These are phyloP conservation scores for Amaurobius ferox DNA, from an alignment of 2,888 invertebrate genomes.

Conservation along the genomic window DNA sequence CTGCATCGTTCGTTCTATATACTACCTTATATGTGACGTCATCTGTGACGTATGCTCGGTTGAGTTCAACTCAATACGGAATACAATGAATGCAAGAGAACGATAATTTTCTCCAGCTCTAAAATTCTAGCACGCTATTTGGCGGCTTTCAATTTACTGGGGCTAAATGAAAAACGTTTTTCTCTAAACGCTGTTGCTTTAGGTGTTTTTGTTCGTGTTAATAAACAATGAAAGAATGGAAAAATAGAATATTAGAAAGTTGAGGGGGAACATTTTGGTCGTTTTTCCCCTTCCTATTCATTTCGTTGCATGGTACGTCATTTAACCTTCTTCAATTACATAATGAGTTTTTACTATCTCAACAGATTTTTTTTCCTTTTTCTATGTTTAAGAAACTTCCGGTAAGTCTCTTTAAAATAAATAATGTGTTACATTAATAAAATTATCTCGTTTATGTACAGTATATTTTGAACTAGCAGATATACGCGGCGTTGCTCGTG, in stretches of 20 bases:
- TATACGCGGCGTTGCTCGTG: too few species aligned
- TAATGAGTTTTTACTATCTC: too few species aligned
- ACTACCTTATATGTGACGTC: slow-evolving; percentile 49
- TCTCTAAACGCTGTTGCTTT: background rate
- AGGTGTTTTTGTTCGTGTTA: slow-evolving; percentile 31
- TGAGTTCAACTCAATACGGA: background rate
- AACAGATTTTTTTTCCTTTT: too few species aligned
- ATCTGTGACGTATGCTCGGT: slow-evolving; percentile 33
- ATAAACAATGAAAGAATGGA: slow-evolving; percentile 24
- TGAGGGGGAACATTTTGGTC: background rate
- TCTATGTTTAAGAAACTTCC: too few species aligned
- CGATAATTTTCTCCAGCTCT: background rate
- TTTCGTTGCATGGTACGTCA: background rate
- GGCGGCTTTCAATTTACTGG: background rate
- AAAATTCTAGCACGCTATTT: background rate
- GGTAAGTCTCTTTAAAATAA: too few species aligned
- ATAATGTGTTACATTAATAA: too few species aligned
- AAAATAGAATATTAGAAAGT: background rate
- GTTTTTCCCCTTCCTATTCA: slow-evolving; percentile 5
- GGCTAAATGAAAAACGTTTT: background rate
- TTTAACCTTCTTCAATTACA: background rate
- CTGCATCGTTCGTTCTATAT: slow-evolving; percentile 51
- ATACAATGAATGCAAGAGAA: slow-evolving; percentile 3
- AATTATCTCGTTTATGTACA: too few species aligned
- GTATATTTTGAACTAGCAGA: too few species aligned